These are phyloP conservation scores for Archaeoteleia sp. DNA, from an alignment of 2,888 invertebrate species.

Conservation along the genomic window DNA sequence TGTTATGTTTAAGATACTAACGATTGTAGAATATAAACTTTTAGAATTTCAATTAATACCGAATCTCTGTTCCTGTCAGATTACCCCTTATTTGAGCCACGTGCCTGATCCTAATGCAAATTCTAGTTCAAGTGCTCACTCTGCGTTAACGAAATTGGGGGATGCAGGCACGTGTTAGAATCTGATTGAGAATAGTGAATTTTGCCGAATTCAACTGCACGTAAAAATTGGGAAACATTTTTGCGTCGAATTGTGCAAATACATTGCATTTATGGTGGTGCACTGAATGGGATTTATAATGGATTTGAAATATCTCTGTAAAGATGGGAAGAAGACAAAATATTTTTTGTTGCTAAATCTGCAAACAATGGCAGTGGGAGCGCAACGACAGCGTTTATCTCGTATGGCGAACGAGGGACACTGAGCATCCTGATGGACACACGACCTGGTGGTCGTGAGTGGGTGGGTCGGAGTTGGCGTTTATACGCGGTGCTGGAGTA, in stretches of 20 bases:
- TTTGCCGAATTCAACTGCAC: too few relatives aligned
- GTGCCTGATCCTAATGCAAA: too few relatives aligned
- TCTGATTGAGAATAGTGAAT: too few relatives aligned
- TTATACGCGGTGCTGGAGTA: conserved; percentile 68
- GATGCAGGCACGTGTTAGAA: too few relatives aligned
- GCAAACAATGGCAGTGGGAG: conserved; percentile 32
- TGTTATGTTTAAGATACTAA: too few relatives aligned
- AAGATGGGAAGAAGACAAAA: conserved; percentile 30
- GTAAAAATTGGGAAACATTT: too few relatives aligned
- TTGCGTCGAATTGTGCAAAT: conserved; percentile 2
- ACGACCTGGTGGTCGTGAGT: conserved; percentile 57
- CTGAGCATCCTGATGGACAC: conserved; percentile 56
- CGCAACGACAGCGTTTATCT: conserved; percentile 37
- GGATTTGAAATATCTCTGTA: conserved; percentile 44
- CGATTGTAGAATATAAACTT: too few relatives aligned
- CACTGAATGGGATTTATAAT: conserved; percentile 46
- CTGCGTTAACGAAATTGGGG: too few relatives aligned
- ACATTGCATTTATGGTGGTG: conserved; percentile 15
- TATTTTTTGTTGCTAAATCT: conserved; percentile 43
- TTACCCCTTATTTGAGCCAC: too few relatives aligned
- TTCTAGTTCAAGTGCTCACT: too few relatives aligned
- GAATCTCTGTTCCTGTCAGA: too few relatives aligned
- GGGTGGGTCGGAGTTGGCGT: conserved; percentile 61
- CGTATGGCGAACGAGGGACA: conserved; percentile 39
- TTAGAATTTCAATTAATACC: too few relatives aligned